phyloP scores from a whole-genome alignment of 2,888 invertebrate genomes.

The Clepsis dumicolana region DNA sequence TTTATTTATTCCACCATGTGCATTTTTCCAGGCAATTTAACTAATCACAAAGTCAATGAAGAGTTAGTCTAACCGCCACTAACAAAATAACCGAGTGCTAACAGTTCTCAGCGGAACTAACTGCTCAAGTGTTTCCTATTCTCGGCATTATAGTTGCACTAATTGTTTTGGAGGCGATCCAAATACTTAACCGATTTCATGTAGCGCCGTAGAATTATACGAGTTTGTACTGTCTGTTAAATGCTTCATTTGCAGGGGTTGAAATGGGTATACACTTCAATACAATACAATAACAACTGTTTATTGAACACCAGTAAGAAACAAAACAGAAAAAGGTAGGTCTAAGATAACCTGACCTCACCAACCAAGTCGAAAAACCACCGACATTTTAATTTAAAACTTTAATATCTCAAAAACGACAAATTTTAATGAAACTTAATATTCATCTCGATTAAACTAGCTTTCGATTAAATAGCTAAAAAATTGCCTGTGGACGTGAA shows the following conservation, averaged over 20 bases:
- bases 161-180: conserved; percentile 84
- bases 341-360: too few species aligned
- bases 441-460: too few species aligned
- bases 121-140: conserved; percentile 66
- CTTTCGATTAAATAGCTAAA: too few species aligned
- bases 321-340: too few species aligned
- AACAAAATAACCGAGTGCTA: conserved; percentile 51
- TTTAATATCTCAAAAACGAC: too few species aligned
- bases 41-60: conserved; percentile 13
- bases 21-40: not conserved
- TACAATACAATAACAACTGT: too few species aligned
- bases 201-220: conserved; percentile 59
- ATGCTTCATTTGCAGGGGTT: not conserved
- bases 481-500: too few species aligned
- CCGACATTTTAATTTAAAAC: too few species aligned
- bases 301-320: too few species aligned
- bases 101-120: conserved; percentile 59
- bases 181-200: conserved; percentile 80
- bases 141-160: conserved; percentile 69
- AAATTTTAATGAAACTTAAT: too few species aligned
- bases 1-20: too few species aligned
- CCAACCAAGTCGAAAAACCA: too few species aligned
- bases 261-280: not conserved
- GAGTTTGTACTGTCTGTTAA: conserved; percentile 8
- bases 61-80: conserved; percentile 35